These are phyloP conservation scores for Papilio gigon DNA, from an alignment of 2,888 invertebrate genomes.

Conservation along the genomic window DNA sequence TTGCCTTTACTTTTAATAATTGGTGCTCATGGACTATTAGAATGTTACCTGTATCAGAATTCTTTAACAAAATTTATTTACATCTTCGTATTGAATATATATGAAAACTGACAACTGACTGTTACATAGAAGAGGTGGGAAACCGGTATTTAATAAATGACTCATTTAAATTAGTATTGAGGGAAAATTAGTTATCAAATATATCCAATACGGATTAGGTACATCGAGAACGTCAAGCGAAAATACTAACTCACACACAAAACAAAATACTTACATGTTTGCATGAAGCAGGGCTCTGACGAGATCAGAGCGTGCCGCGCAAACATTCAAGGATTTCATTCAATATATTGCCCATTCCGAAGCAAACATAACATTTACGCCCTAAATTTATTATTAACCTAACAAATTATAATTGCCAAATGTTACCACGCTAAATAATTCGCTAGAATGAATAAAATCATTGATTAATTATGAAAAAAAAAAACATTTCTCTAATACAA, in stretches of 20 bases:
- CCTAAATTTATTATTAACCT: conserved; percentile 69
- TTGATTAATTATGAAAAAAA: conserved; percentile 56
- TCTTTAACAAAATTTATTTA: conserved; percentile 45
- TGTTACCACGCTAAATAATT: conserved; percentile 79
- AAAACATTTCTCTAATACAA: conserved; percentile 70
- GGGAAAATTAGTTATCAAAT: conserved; percentile 30
- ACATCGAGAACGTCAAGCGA: conserved; percentile 42
- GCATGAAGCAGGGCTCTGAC: conserved; percentile 16
- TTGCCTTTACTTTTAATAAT: conserved; percentile 58
- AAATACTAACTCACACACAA: conserved; percentile 34
- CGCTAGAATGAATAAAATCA: conserved; percentile 70
- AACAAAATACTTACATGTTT: conserved; percentile 23
- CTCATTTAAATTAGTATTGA: conserved; percentile 3
- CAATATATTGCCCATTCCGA: conserved; percentile 49
- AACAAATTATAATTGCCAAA: conserved; percentile 72
- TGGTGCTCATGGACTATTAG: conserved; percentile 68
- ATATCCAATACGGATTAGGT: conserved; percentile 41
- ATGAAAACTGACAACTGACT: conserved; percentile 32
- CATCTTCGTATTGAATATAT: conserved; percentile 42
- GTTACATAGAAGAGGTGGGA: conserved; percentile 22
- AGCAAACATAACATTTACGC: conserved; percentile 75
- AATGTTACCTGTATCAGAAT: conserved; percentile 67
- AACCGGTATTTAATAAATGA: conserved; percentile 5
- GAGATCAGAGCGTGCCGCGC: background rate
- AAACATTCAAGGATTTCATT: conserved; percentile 25